Evolutionary conservation across 2,113 vertebrate species (phyloP).

Genomic region (Scolopax mira): DNA sequence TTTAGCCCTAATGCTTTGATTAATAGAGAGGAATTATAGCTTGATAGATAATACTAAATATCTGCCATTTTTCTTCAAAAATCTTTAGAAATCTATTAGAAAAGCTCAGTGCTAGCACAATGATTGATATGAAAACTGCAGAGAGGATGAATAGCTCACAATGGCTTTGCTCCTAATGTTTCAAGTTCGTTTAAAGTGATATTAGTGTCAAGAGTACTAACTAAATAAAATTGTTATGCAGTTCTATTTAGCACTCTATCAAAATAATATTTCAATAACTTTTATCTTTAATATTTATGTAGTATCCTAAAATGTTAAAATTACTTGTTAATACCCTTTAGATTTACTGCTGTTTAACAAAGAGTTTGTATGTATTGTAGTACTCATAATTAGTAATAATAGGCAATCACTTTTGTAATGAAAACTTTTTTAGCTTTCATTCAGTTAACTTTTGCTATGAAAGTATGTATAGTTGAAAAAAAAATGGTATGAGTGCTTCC

Average conservation of each 20-base stretch:
- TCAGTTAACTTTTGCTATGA: background rate
- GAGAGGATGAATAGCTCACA: slow-evolving; percentile 41
- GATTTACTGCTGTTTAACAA: background rate
- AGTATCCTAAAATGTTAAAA: background rate
- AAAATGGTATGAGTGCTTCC: background rate
- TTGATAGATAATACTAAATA: slow-evolving; percentile 69
- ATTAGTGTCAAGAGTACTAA: background rate
- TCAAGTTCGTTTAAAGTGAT: slow-evolving; percentile 43
- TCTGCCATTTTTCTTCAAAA: slow-evolving; percentile 68
- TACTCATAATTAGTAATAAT: background rate
- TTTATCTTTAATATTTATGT: background rate
- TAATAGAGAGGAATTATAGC: slow-evolving; percentile 67
- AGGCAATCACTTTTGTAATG: background rate
- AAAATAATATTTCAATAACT: background rate
- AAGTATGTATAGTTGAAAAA: background rate
- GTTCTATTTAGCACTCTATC: background rate
- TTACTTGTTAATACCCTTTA: background rate
- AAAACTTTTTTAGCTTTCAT: background rate
- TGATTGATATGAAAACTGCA: slow-evolving; percentile 57
- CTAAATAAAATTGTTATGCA: background rate
- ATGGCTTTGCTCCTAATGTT: slow-evolving; percentile 20
- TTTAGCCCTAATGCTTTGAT: slow-evolving; percentile 64
- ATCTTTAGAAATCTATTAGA: slow-evolving; percentile 70
- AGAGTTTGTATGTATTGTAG: background rate
- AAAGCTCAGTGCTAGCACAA: slow-evolving; percentile 35